These are phyloP conservation scores for Salpingus planirostris DNA, from an alignment of 2,888 invertebrate species.

Conservation along the genomic window DNA sequence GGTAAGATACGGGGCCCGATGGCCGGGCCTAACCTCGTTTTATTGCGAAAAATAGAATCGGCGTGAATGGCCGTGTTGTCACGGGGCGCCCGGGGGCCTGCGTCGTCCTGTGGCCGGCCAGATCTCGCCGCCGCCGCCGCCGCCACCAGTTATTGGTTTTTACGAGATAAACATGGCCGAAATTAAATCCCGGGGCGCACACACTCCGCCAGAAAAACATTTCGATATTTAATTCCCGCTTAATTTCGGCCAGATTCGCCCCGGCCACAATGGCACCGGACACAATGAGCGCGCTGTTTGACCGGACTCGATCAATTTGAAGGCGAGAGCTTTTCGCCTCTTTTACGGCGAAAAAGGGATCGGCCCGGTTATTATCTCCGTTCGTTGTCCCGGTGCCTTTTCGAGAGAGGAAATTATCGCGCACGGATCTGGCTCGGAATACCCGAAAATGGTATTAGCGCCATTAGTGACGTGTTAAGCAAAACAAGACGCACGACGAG, in stretches of 20 bases:
- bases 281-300: conserved; percentile 9
- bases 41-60: conserved; percentile 35
- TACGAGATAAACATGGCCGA: conserved; percentile 43
- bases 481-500: too few relatives aligned
- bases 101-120: conserved; percentile 15
- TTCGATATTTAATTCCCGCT: conserved; percentile 42
- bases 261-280: conserved; percentile 8
- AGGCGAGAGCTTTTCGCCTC: too few relatives aligned
- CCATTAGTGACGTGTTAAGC: too few relatives aligned
- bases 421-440: too few relatives aligned
- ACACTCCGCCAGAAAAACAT: conserved; percentile 40
- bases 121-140: conserved; percentile 18
- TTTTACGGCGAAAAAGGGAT: too few relatives aligned
- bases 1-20: too few relatives aligned
- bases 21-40: conserved; percentile 32
- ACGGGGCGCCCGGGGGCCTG: conserved; percentile 15
- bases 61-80: conserved; percentile 32
- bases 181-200: conserved; percentile 41
- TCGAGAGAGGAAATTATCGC: too few relatives aligned
- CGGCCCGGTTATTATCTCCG: too few relatives aligned
- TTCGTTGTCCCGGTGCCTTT: too few relatives aligned
- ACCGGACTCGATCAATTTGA: conserved; percentile 10
- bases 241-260: conserved; percentile 27
- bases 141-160: conserved; percentile 40
- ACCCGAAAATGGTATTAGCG: too few relatives aligned